Conservation (phyloP, 2,797 vertebrate species). For the Ispidina picta region DNA sequence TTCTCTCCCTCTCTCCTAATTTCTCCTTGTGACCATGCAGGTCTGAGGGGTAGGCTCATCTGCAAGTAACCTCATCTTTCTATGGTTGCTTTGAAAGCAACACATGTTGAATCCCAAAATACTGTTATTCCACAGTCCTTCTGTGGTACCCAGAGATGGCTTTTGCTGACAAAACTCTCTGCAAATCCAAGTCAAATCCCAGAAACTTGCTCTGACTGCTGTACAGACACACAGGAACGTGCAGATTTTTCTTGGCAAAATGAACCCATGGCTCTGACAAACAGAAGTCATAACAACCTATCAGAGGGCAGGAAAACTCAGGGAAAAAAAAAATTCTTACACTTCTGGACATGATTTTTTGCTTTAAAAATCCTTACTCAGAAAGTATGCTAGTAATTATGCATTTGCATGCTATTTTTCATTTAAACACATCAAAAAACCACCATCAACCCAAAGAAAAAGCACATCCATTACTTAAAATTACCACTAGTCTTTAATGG, state of each 20-base stretch:
- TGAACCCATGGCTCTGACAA: not conserved
- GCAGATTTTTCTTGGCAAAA: not conserved
- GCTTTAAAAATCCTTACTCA: not conserved
- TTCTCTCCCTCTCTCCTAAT: not conserved
- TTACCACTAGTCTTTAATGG: not conserved
- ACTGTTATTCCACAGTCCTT: not conserved
- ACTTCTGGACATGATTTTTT: not conserved
- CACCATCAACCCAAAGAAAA: not conserved
- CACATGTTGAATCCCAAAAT: not conserved
- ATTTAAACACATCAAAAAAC: not conserved
- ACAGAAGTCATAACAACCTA: not conserved
- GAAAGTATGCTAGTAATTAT: not conserved
- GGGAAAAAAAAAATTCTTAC: not conserved
- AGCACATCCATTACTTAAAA: not conserved
- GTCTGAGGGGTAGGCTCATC: not conserved
- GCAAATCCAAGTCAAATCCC: not conserved
- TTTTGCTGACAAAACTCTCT: not conserved
- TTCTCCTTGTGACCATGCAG: not conserved
- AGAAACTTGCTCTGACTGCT: not conserved
- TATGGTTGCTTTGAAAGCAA: not conserved
- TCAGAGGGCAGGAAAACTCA: not conserved
- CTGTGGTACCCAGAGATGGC: not conserved
- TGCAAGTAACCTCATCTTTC: not conserved
- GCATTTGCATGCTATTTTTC: not conserved
- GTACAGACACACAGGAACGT: not conserved